A percentile compares a stretch with the other conserved stretches of the same genome.
phyloP scores from a whole-genome alignment of 2,113 vertebrate genomes.

The Rostratula benghalensis region DNA sequence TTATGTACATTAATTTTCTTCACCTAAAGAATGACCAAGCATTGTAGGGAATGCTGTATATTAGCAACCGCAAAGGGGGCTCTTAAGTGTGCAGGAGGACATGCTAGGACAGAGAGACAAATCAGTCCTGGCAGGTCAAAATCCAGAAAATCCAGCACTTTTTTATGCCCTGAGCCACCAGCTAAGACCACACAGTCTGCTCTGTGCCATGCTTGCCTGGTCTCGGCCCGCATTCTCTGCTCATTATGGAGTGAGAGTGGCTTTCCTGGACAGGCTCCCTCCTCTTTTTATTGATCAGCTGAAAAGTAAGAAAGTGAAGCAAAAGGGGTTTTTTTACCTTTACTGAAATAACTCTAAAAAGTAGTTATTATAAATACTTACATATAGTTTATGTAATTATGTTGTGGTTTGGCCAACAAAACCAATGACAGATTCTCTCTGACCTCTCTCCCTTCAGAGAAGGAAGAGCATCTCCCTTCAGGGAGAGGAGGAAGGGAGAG shows the following conservation, averaged over 20 bases:
- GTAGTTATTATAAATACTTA: not conserved
- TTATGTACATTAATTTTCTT: not conserved
- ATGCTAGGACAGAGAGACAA: not conserved
- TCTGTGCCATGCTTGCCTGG: fast-evolving
- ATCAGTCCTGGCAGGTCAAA: not conserved
- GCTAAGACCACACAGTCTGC: not conserved
- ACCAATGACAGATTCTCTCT: not conserved
- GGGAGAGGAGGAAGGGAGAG: not conserved
- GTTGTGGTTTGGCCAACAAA: not conserved
- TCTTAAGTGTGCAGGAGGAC: not conserved
- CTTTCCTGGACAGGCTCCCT: not conserved
- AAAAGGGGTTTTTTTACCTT: not conserved
- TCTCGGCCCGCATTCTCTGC: fast-evolving
- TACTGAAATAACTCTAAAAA: not conserved
- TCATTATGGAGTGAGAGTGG: not conserved
- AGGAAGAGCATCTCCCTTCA: not conserved
- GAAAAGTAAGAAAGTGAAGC: not conserved
- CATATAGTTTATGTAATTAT: not conserved
- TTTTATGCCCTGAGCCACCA: not conserved
- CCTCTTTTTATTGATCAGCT: not conserved
- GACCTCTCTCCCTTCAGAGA: not conserved
- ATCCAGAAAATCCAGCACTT: not conserved
- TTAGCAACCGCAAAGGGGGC: not conserved
- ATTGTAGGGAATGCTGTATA: not conserved
- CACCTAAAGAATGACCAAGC: not conserved